These are phyloP conservation scores for Aulostomus chinensis DNA, from an alignment of 2,797 vertebrate genomes.

Conservation along the genomic window DNA sequence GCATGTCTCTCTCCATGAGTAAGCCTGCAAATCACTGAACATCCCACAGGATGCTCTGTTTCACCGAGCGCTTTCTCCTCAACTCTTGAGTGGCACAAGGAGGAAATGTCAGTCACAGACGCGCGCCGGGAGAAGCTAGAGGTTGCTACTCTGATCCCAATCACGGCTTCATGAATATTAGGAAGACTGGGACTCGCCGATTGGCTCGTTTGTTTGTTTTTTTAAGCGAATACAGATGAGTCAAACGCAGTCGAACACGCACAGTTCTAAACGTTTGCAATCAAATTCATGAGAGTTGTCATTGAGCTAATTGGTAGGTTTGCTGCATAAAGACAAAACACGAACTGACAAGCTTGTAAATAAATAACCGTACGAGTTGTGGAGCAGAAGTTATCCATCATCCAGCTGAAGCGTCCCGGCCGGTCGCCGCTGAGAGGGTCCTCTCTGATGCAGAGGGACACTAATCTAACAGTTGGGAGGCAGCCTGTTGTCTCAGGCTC, in stretches of 20 bases:
- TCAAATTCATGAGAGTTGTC: conserved; percentile 51
- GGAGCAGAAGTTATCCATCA: conserved; percentile 64
- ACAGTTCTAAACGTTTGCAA: conserved; percentile 52
- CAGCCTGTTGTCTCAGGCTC: conserved; percentile 48
- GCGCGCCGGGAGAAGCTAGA: conserved; percentile 25
- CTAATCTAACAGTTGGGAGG: conserved; percentile 63
- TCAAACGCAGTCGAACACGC: conserved; percentile 36
- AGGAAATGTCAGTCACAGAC: conserved; percentile 63
- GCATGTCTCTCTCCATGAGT: conserved; percentile 47
- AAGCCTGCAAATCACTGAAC: conserved; percentile 46
- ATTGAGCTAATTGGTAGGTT: conserved; percentile 28
- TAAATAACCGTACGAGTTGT: conserved; percentile 26
- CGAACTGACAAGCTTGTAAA: conserved; percentile 51
- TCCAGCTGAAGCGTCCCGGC: no score
- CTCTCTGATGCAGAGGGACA: conserved; percentile 65
- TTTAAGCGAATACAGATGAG: no score
- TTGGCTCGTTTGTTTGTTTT: conserved; percentile 42
- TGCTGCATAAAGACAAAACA: conserved; percentile 25
- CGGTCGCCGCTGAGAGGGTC: conserved; percentile 56
- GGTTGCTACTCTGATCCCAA: conserved; percentile 49
- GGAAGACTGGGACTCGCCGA: conserved; percentile 26
- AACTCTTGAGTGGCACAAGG: conserved; percentile 30
- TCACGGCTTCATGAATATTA: conserved; percentile 38
- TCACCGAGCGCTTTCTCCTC: conserved; percentile 21
- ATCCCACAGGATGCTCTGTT: conserved; percentile 56